Evolutionary conservation across 2,888 invertebrate species (phyloP), one percentile per base, ranked within the genome.

Genomic region (Conchocele bisecta): DNA sequence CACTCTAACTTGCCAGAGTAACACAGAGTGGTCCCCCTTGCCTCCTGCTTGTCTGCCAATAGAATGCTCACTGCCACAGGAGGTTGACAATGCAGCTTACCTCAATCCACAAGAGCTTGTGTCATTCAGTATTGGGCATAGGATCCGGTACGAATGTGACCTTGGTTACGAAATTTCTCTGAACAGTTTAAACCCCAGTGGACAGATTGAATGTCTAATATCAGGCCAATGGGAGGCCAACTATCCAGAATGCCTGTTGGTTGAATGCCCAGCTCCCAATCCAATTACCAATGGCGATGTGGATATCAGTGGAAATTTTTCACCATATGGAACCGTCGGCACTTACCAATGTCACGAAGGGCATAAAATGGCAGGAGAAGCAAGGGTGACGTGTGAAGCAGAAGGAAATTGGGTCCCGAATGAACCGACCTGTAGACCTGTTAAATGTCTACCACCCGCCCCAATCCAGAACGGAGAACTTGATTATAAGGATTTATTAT

Each of bases 381-480:
- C 54, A 6, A 64, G 65, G 1, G 42, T 86, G 37, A 66, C 59
- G 0, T 89, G 89, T 61, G 72, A 71, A 42, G 63, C 77, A 9
- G 77, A 83, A 56, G 82, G 82, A 3, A 69, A 35, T 1, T 89
- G 89, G 89, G 75, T 81, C 24, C 68, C 68, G 15, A 46, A 42
- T 0, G 31, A 70, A 3, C 86, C 86, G 0, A 22, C 46, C 7
- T 86, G 86, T 58, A 46, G 57, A 6, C 72, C 81, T 17, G 58
- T 69, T 6, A 73, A 75, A 39, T 86, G 86, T 48, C 57, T 71
- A 7, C 58, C 71, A 0, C 84, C 85, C 7, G 46, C 50, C 1
- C 24, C 44, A 15, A 67, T 86, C 22, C 33, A 58, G 24, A 93
- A 94, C 85, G 94, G 94, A 0, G 58, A 76, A 26, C 72, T 88